Conservation (phyloP, 2,888 invertebrate species). For the Cryptus armator region DNA sequence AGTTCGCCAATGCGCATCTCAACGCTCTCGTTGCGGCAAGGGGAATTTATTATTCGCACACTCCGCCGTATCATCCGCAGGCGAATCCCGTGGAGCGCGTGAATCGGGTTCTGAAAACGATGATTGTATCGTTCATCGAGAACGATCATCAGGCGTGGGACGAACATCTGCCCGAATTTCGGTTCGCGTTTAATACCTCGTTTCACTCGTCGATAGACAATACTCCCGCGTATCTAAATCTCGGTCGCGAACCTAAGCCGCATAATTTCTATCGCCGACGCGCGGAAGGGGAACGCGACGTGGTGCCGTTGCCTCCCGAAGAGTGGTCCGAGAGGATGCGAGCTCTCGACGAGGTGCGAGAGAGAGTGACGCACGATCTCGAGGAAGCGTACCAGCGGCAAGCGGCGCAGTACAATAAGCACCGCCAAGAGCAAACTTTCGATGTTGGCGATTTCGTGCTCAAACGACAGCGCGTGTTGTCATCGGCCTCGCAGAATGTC, state of each 20-base stretch:
- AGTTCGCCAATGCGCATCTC: constrained; percentile 63
- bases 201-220: too few species aligned
- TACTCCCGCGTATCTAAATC: too few species aligned
- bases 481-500: constrained; percentile 18
- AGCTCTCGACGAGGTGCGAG: background rate
- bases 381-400: too few species aligned
- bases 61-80: constrained; percentile 63
- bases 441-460: constrained; percentile 6
- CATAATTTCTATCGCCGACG: too few species aligned
- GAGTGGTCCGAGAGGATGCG: background rate
- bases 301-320: too few species aligned
- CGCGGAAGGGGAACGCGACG: too few species aligned
- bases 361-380: background rate
- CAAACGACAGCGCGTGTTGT: constrained; percentile 14
- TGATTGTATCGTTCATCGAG: constrained; percentile 73
- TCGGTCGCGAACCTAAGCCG: too few species aligned
- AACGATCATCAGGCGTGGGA: constrained; percentile 70
- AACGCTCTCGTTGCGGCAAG: too few species aligned
- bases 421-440: background rate
- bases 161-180: too few species aligned
- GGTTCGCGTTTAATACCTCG: too few species aligned
- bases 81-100: constrained; percentile 70
- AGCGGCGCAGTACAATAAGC: constrained; percentile 26
- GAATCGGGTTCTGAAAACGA: constrained; percentile 72
- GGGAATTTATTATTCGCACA: constrained; percentile 62